Conservation (phyloP, 2,888 invertebrate genomes). For the Herminia tarsipennalis region DNA sequence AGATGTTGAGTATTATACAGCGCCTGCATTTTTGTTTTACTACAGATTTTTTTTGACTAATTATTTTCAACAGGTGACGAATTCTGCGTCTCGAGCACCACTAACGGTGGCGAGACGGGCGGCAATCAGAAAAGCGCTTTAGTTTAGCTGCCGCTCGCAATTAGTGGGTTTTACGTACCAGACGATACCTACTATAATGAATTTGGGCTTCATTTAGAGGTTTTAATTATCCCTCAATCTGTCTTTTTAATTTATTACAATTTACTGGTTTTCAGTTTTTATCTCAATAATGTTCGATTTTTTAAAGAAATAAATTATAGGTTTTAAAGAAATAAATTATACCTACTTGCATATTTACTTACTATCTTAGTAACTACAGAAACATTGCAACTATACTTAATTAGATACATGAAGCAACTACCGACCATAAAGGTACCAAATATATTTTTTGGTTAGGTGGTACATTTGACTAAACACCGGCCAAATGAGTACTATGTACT, state of each 20-base stretch:
- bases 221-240: slow-evolving; percentile 29
- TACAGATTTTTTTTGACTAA: slow-evolving; percentile 84
- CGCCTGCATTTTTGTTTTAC: slow-evolving; percentile 82
- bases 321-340: too few species aligned
- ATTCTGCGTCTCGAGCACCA: slow-evolving; percentile 80
- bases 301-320: too few species aligned
- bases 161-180: slow-evolving; percentile 68
- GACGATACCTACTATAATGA: slow-evolving; percentile 43
- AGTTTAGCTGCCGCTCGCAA: slow-evolving; percentile 76
- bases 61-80: slow-evolving; percentile 86
- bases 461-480: too few species aligned
- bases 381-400: too few species aligned
- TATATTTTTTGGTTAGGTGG: too few species aligned
- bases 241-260: slow-evolving; percentile 25
- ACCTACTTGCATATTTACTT: too few species aligned
- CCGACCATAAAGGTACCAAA: too few species aligned
- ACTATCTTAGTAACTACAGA: too few species aligned
- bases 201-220: slow-evolving; percentile 33
- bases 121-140: slow-evolving; percentile 69
- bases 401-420: too few species aligned
- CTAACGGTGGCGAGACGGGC: slow-evolving; percentile 67
- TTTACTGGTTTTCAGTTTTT: slow-evolving; percentile 1
- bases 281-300: too few species aligned
- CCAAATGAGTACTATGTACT: too few species aligned
- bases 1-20: slow-evolving; percentile 68